These are phyloP conservation scores for Scotopteryx bipunctaria DNA, from an alignment of 2,888 invertebrate species.

Conservation along the genomic window DNA sequence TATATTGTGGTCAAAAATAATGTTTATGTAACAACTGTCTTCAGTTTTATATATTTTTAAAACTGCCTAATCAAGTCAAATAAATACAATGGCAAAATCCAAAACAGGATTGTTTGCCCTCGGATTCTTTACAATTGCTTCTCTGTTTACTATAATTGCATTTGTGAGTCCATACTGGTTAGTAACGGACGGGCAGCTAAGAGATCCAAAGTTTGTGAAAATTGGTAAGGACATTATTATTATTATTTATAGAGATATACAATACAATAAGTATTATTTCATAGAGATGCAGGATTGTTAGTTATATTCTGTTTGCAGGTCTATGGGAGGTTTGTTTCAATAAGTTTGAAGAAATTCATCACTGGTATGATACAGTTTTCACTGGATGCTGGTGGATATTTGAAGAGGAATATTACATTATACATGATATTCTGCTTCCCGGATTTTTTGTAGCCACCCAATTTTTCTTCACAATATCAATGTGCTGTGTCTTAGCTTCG, in stretches of 20 bases:
- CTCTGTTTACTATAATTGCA: slow-evolving; percentile 89
- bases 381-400: slow-evolving; percentile 98
- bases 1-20: not conserved
- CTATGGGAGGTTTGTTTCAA: slow-evolving; percentile 98
- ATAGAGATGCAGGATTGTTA: no score
- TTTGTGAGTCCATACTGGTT: slow-evolving; percentile 96
- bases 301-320: slow-evolving; percentile 79
- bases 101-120: slow-evolving; percentile 86
- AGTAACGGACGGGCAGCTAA: slow-evolving; percentile 90
- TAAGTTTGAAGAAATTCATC: slow-evolving; percentile 93
- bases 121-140: slow-evolving; percentile 85
- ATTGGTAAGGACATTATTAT: slow-evolving; percentile 90
- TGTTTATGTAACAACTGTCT: not conserved
- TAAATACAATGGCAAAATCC: slow-evolving; percentile 84
- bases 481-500: slow-evolving; percentile 91
- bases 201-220: slow-evolving; percentile 90
- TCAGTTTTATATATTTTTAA: not conserved
- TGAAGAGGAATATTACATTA: slow-evolving; percentile 97
- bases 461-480: slow-evolving; percentile 94
- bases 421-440: slow-evolving; percentile 94
- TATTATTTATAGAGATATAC: no score
- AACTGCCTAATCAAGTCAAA: no score
- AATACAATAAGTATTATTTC: no score
- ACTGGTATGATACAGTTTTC: slow-evolving; percentile 92
- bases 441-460: slow-evolving; percentile 97